Evolutionary conservation across 2,888 invertebrate genomes (phyloP), one percentile per base, ranked within the genome.

Genomic region (Suillia variegata): DNA sequence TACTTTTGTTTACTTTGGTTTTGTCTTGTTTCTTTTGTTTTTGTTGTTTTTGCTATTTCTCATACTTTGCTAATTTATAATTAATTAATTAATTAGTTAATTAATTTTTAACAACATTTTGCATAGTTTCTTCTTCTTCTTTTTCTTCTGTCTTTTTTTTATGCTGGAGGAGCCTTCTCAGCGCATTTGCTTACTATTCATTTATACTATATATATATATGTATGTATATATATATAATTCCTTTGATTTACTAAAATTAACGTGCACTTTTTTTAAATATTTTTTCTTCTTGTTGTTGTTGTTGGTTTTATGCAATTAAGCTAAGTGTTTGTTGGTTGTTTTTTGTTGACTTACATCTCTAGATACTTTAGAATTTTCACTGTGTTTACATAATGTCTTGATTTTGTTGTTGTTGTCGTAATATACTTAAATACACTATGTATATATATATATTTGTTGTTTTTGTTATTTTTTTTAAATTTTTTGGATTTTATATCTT

Each of bases 311-410:
- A n/a, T n/a, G n/a, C n/a, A n/a, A n/a, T n/a, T n/a, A n/a, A n/a
- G n/a, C 67, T 75, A 69, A 60, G 62, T 63, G n/a, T n/a, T n/a
- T n/a, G n/a, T n/a, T n/a, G n/a, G n/a, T n/a, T n/a, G n/a, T n/a
- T n/a, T 65, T 59, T 63, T 52, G 18, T 38, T 62, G 68, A 68
- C 68, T 68, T 70, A 55, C 67, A 69, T 73, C 69, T 65, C 70
- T 74, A 75, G 69, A 71, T 77, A 76, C 69, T 75, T 75, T 75
- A 75, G 75, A 75, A 75, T 75, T n/a, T 73, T 75, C 71, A 67
- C 68, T 67, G 73, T 49, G 45, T 59, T 69, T 73, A 73, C 74
- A 70, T 70, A 64, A 58, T 62, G 59, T 61, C 66, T 62, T n/a
- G n/a, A n/a, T n/a, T n/a, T n/a, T n/a, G n/a, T n/a, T n/a, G n/a